Evolutionary conservation across 2,797 vertebrate species (phyloP).

Genomic region (Garrulus glandarius): DNA sequence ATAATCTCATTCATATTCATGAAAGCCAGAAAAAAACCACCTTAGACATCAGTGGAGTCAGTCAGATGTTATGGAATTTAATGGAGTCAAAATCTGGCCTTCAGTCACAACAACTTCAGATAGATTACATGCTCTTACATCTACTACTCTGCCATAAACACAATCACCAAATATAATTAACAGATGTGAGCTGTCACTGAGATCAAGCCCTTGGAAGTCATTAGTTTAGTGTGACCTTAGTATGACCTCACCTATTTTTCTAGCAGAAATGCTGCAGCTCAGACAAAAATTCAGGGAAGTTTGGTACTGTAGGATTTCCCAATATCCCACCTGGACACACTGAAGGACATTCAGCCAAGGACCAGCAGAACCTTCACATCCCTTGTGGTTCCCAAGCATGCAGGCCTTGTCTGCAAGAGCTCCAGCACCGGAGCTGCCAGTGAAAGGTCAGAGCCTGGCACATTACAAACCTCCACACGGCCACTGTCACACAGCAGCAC

Average conservation of each 20-base stretch:
- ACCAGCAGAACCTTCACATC: neutral
- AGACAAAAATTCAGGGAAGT: neutral
- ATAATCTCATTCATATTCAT: neutral
- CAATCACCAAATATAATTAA: neutral
- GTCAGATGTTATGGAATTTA: neutral
- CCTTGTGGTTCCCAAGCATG: neutral
- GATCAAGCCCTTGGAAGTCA: neutral
- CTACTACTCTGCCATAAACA: neutral
- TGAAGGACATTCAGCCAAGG: neutral
- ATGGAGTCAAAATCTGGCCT: neutral
- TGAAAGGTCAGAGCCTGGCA: neutral
- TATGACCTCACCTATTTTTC: neutral
- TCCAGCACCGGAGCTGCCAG: neutral
- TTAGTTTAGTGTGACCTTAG: neutral
- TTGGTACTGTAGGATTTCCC: neutral
- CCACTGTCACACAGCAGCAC: neutral
- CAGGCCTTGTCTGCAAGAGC: neutral
- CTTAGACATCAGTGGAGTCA: neutral
- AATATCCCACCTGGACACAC: neutral
- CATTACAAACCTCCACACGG: accelerated
- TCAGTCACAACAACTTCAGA: neutral
- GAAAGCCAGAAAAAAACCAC: neutral
- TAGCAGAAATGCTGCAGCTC: neutral
- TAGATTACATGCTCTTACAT: neutral
- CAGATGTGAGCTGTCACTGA: neutral